Evolutionary conservation across 2,797 vertebrate genomes (phyloP).

Genomic region (Macropodus opercularis): DNA sequence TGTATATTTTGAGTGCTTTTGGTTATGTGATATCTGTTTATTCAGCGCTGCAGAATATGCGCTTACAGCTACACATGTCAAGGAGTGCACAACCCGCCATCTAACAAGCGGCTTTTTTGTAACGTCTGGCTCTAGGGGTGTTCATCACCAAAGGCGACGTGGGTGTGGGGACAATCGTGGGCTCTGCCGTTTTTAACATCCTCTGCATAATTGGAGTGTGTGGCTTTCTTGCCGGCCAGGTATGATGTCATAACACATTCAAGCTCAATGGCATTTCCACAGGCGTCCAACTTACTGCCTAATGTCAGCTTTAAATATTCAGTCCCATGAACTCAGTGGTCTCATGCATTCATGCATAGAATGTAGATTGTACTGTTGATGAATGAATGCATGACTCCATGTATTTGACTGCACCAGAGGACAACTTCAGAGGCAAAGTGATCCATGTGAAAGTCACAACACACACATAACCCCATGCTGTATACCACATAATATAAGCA

Average conservation of each 20-base stretch:
- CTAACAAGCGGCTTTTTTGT: neutral
- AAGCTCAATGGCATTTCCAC: slow-evolving; percentile 51
- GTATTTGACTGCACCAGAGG: neutral
- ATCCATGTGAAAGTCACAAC: neutral
- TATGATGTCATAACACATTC: slow-evolving; percentile 65
- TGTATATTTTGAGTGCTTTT: neutral
- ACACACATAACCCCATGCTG: neutral
- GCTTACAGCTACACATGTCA: slow-evolving; percentile 19
- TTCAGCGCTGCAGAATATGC: slow-evolving; percentile 10
- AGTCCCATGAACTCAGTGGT: slow-evolving; percentile 3
- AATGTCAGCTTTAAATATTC: slow-evolving; percentile 47
- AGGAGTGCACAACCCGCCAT: slow-evolving; percentile 4
- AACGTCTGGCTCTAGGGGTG: slow-evolving; percentile 82
- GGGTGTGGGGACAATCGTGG: slow-evolving; percentile 94
- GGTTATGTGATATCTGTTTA: slow-evolving; percentile 23
- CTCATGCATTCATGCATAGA: slow-evolving; percentile 13
- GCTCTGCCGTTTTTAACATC: slow-evolving; percentile 95
- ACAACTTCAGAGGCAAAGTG: neutral
- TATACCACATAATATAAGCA: too few species aligned
- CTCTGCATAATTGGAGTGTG: slow-evolving; percentile 96
- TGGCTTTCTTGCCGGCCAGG: slow-evolving; percentile 94
- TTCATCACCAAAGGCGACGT: slow-evolving; percentile 96
- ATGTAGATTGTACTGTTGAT: neutral
- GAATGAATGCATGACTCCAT: neutral
- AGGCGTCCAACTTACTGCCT: neutral